Evolutionary conservation across 2,888 invertebrate genomes (phyloP).

Genomic region (Mactromeris polynyma): DNA sequence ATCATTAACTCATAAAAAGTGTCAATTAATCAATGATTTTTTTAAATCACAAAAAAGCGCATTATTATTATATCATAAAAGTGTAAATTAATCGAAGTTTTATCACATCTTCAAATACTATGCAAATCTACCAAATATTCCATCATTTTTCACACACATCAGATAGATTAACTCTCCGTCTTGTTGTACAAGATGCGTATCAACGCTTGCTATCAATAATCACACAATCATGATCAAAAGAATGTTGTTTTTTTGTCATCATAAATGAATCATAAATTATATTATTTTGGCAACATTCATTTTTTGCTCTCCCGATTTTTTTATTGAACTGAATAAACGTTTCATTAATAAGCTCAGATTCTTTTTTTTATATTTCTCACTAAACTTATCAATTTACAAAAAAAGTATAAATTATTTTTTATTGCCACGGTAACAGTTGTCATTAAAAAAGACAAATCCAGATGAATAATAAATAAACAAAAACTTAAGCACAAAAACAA

Average conservation of each 20-base stretch:
- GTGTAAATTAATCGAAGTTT: background rate
- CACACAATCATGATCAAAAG: background rate
- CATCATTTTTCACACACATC: background rate
- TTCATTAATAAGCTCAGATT: background rate
- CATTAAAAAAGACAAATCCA: background rate
- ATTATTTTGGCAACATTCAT: background rate
- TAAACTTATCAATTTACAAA: background rate
- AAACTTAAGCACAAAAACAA: background rate
- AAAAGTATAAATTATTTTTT: background rate
- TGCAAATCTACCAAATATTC: background rate
- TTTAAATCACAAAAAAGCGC: background rate
- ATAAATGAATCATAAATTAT: slow-evolving; percentile 1
- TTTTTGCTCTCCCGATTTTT: background rate
- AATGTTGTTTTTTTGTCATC: slow-evolving; percentile 14
- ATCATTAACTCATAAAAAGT: background rate
- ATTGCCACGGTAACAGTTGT: background rate
- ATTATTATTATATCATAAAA: background rate
- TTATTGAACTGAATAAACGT: background rate
- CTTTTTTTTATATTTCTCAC: background rate
- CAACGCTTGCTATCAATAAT: background rate
- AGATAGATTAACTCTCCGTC: background rate
- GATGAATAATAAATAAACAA: background rate
- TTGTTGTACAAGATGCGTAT: background rate
- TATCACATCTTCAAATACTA: background rate
- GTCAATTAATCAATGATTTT: background rate